Base-by-base conservation (phyloP, 2,888 invertebrate species). In the Melinopterus prodromus region DNA sequence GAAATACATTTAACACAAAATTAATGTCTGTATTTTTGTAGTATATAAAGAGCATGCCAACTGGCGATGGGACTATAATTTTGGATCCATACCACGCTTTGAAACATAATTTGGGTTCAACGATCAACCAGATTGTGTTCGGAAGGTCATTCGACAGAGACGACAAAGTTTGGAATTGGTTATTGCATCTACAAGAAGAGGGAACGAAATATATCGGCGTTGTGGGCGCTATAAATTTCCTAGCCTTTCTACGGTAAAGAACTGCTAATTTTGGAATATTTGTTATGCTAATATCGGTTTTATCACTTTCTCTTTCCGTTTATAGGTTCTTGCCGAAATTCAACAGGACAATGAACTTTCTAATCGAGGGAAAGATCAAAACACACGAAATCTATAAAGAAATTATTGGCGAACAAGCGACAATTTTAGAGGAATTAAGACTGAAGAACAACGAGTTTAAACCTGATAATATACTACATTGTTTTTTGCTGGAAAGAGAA, bases 131-230 rank as follows among this genome's bases (percentile, higher is more conserved):
- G 83, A 89, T 97, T 74, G 94, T 97, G 16, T 96, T 96, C 86
- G 97, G 97, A 0, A 92, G 92, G 84, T 92, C 92, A 83, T 97
- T 93, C 88, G 89, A 91, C 2, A 90, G 92, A 77, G 90, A 94
- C 79, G 95, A 97, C 86, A 90, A 92, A 85, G 93, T 93, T 6
- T 97, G 97, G 96, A 90, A 90, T 79, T 95, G 95, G 92, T 89
- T 97, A 79, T 93, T 95, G 85, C 90, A 93, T 84, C 90, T 96
- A 77, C 96, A 97, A 88, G 96, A 96, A 86, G 95, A 96, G 87
- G 97, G 97, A 0, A 93, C 95, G 76, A 94, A 95, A 86, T 92
- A 94, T 85, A 94, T 97, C 86, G 96, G 96, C 0, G 92, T 97
- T 2, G 94, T 96, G 0, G 96, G 95, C 2, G 92, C 94, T 12